phyloP scores from a whole-genome alignment of 2,888 invertebrate species.

The Melinopterus prodromus region DNA sequence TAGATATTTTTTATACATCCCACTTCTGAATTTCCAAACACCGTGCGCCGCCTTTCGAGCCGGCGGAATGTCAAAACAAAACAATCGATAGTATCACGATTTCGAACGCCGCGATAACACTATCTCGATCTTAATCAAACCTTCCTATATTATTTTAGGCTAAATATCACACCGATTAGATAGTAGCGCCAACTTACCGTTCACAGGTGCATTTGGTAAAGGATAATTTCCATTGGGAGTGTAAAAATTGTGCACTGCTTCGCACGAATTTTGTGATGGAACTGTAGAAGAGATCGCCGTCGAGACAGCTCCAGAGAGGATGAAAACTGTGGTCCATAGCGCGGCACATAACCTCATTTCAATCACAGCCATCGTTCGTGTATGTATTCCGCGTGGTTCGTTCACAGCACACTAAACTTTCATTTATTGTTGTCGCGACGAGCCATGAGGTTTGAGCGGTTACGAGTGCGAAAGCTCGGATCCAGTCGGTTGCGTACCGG shows the following conservation, averaged over 20 bases:
- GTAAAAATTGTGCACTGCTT: conserved; percentile 4
- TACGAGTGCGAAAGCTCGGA: not conserved
- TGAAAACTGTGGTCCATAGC: conserved; percentile 7
- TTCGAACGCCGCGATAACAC: not conserved
- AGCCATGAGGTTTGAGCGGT: not conserved
- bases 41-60: not conserved
- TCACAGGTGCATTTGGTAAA: conserved; percentile 13
- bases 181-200: conserved; percentile 7
- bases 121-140: not conserved
- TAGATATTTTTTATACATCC: no score
- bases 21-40: no score
- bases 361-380: conserved; percentile 19
- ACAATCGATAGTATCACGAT: not conserved
- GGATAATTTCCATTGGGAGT: conserved; percentile 14
- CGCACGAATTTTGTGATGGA: not conserved
- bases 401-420: not conserved
- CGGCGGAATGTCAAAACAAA: conserved; percentile 4
- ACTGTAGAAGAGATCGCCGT: conserved; percentile 1
- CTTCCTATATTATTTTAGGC: no score
- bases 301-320: not conserved
- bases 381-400: not conserved
- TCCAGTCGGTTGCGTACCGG: not conserved
- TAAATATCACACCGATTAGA: not conserved
- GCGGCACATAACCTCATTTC: conserved; percentile 20
- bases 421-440: not conserved